phyloP scores from a whole-genome alignment of 2,797 vertebrate species.

The Sebastiscus tertius region DNA sequence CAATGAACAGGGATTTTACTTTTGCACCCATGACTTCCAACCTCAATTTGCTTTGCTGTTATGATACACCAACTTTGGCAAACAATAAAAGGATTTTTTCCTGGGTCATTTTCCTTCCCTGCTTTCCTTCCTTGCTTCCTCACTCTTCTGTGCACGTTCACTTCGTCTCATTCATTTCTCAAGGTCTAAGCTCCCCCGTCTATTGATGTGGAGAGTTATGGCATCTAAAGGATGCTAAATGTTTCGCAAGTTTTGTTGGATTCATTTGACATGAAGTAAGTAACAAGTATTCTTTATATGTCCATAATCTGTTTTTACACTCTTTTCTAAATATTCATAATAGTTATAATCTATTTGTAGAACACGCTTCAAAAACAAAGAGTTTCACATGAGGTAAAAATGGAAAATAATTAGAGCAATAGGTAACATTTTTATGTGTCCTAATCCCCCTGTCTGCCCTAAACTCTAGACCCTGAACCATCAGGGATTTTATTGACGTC shows the following conservation, averaged over 20 bases:
- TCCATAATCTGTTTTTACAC: too few species aligned
- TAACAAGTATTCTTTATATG: background rate
- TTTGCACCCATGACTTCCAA: background rate
- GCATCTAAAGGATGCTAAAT: background rate
- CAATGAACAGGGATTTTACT: slow-evolving; percentile 6
- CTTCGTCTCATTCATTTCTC: slow-evolving; percentile 30
- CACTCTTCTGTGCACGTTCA: slow-evolving; percentile 25
- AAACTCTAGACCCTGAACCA: too few species aligned
- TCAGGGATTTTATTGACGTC: too few species aligned
- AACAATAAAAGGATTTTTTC: slow-evolving; percentile 22
- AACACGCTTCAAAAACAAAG: background rate
- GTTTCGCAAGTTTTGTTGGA: background rate
- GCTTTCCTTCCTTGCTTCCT: background rate
- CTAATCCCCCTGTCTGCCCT: background rate
- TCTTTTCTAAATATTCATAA: background rate
- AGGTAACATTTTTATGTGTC: background rate
- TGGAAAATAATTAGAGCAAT: background rate
- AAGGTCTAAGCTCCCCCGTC: background rate
- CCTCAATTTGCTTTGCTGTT: slow-evolving; percentile 11
- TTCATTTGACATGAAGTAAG: background rate
- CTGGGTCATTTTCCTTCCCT: background rate
- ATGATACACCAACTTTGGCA: slow-evolving; percentile 7
- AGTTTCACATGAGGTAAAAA: background rate
- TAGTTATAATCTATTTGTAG: background rate
- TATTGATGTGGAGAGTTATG: background rate